Conservation (phyloP, 2,797 vertebrate species). For the Molossus alvarezi region DNA sequence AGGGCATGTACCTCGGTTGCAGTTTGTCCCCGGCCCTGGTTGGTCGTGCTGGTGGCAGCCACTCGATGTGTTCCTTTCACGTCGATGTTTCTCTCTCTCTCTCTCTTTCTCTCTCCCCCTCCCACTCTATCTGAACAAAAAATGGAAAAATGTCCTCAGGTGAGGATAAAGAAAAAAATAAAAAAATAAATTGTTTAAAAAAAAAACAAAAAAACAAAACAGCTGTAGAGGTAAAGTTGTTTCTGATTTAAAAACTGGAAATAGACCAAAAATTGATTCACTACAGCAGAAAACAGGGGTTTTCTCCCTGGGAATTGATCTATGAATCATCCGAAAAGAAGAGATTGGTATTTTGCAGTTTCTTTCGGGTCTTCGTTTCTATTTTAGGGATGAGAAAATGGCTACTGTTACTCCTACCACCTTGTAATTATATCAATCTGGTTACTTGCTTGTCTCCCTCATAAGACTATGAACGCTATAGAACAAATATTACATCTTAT, state of each 20-base stretch:
- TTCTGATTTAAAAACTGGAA: conserved; percentile 63
- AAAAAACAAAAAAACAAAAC: too few species aligned
- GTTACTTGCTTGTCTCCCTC: conserved; percentile 49
- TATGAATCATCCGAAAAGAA: conserved; percentile 31
- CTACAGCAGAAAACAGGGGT: neutral
- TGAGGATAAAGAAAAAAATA: too few species aligned
- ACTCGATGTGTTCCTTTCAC: too few species aligned
- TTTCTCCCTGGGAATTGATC: conserved; percentile 9
- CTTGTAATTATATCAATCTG: neutral
- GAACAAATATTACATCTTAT: conserved; percentile 43
- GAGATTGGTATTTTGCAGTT: conserved; percentile 20
- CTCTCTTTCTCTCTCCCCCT: too few species aligned
- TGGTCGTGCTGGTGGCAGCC: too few species aligned
- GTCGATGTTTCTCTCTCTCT: too few species aligned
- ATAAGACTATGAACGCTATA: conserved; percentile 53
- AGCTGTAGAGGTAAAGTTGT: conserved; percentile 52
- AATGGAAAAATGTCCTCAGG: too few species aligned
- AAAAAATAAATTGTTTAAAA: too few species aligned
- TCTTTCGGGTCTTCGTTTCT: conserved; percentile 24
- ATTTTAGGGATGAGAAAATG: conserved; percentile 20
- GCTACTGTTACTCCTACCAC: neutral
- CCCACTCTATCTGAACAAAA: too few species aligned
- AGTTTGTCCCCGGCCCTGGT: too few species aligned
- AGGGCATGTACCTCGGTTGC: too few species aligned
- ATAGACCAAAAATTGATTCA: conserved; percentile 22